Evolutionary conservation across 1,140 invertebrate genomes (phyloP), one percentile per base, ranked within the genome.

Genomic region (Ganaspis sp.): DNA sequence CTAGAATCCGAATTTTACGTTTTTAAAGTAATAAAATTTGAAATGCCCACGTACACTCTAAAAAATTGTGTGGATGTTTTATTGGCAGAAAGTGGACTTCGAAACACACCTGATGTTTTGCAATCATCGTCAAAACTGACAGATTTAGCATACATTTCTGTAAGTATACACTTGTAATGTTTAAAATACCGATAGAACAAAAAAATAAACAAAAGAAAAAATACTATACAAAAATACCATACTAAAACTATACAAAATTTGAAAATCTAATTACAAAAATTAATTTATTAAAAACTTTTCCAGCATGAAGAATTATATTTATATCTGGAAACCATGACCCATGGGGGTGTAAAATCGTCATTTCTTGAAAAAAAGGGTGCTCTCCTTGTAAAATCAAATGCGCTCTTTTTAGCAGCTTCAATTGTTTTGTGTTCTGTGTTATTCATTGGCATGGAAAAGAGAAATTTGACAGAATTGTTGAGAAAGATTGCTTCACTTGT

Each of bases 141-240:
- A 49, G 87, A 90, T 73, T 69, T 86, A 38, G 72, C 85, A 38
- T 90, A 86, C 75, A 40, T 90, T 6, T 81, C 84, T 83, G 88
- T 89, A 78, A 11, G 45, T 45, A 71, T 40, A 38, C 26, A 72
- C 11, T 70, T 74, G n/a, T n/a, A n/a, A n/a, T n/a, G n/a, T n/a
- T n/a, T n/a, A n/a, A n/a, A n/a, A n/a, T n/a, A n/a, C n/a, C n/a
- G n/a, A n/a, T n/a, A n/a, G n/a, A n/a, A n/a, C n/a, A n/a, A n/a
- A n/a, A n/a, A n/a, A n/a, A n/a, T n/a, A 54, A 4, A 4, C 11
- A 40, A 26, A 40, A 37, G 23, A 37, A 21, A 69, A 9, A 21
- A 21, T 54, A 54, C 42, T 74, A n/a, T n/a, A n/a, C n/a, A n/a
- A 9, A 69, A 9, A 19, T 49, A 42, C n/a, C 42, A 74, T 11